Conservation (phyloP, 2,797 vertebrate genomes). For the Acanthornis magna region DNA sequence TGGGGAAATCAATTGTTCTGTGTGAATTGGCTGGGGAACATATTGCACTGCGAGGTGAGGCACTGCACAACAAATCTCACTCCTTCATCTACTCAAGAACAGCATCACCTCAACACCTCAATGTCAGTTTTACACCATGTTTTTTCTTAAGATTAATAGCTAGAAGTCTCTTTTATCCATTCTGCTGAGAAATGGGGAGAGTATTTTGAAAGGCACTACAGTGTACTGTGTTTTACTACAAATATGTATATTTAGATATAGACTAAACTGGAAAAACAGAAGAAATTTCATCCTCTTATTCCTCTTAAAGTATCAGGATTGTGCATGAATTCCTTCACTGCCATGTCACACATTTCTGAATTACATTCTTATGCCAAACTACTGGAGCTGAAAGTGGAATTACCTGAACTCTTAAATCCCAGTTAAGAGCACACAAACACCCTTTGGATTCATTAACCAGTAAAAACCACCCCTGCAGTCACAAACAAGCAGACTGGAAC, state of each 20-base stretch:
- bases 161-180: not conserved
- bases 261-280: not conserved
- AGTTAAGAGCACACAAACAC: not conserved
- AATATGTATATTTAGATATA: not conserved
- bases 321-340: not conserved
- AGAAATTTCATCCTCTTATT: not conserved
- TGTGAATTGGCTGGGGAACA: not conserved
- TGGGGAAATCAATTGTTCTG: not conserved
- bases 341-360: not conserved
- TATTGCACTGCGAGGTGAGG: not conserved
- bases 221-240: not conserved
- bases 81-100: not conserved
- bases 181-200: not conserved
- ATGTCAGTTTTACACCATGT: accelerated
- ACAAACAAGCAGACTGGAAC: slow-evolving; percentile 41
- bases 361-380: not conserved
- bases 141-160: not conserved
- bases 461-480: not conserved
- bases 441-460: slow-evolving; percentile 31
- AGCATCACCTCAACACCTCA: not conserved
- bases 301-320: not conserved
- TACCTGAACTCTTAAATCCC: slow-evolving; percentile 12
- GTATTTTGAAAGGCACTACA: not conserved
- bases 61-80: not conserved
- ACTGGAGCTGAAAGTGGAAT: not conserved